These are phyloP conservation scores for Brachionus asplanchnoidis DNA, from an alignment of 1,140 invertebrate genomes.

Conservation along the genomic window DNA sequence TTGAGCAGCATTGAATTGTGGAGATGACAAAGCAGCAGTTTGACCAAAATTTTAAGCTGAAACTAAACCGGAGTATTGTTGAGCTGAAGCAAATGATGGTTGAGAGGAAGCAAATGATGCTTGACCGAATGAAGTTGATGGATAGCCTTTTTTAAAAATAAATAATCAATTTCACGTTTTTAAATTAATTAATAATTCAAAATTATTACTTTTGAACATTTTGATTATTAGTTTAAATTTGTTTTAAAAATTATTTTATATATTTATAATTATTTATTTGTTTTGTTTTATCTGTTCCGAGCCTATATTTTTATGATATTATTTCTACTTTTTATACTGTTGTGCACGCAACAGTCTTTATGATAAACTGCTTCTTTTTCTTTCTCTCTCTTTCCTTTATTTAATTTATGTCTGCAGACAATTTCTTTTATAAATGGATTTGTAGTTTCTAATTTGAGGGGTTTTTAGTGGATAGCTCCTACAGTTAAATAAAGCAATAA, in stretches of 20 bases:
- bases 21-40: background rate
- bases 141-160: background rate
- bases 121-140: background rate
- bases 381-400: background rate
- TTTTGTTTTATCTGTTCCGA: too few species aligned
- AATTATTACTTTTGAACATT: background rate
- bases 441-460: background rate
- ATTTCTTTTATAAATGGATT: background rate
- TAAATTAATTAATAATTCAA: background rate
- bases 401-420: background rate
- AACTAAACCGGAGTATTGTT: background rate
- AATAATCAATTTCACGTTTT: too few species aligned
- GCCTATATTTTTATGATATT: too few species aligned
- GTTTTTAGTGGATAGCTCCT: too few species aligned
- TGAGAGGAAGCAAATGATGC: background rate
- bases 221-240: background rate
- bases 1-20: background rate
- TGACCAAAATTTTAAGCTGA: background rate
- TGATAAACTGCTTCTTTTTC: background rate
- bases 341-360: background rate
- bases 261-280: too few species aligned
- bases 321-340: too few species aligned
- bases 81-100: background rate
- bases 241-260: too few species aligned
- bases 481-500: too few species aligned